Conservation (phyloP, 1,140 invertebrate species). For the Andrena cerasifolii region DNA sequence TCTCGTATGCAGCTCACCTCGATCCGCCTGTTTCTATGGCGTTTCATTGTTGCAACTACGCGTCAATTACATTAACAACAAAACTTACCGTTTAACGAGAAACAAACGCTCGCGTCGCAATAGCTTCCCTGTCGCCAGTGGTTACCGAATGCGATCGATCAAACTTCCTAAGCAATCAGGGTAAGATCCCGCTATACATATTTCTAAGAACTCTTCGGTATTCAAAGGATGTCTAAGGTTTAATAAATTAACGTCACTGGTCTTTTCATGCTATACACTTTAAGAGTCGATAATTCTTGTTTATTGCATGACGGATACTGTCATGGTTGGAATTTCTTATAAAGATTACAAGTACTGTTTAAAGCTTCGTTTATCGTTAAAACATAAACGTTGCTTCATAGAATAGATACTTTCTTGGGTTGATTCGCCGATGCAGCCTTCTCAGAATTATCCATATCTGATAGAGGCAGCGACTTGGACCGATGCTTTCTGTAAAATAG, state of each 20-base stretch:
- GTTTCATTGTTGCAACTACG: neutral
- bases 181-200: neutral
- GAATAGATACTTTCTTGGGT: constrained; percentile 18
- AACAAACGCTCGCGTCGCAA: constrained; percentile 31
- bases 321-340: neutral
- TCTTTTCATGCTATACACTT: neutral
- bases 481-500: constrained; percentile 46
- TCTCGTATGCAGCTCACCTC: neutral
- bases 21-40: too few relatives aligned
- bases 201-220: too few relatives aligned
- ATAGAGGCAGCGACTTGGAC: neutral
- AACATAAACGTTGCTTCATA: constrained; percentile 1
- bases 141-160: constrained; percentile 63
- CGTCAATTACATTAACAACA: constrained; percentile 40
- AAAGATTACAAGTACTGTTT: neutral
- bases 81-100: constrained; percentile 58
- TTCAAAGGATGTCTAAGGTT: neutral
- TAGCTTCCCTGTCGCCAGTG: constrained; percentile 53
- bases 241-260: neutral
- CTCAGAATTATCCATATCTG: neutral
- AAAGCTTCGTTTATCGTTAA: neutral
- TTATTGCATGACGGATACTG: neutral
- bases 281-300: neutral
- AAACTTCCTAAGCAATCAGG: constrained; percentile 49
- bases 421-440: neutral